These are phyloP conservation scores for Halictus rubicundus DNA, from an alignment of 1,140 invertebrate genomes.

Conservation along the genomic window DNA sequence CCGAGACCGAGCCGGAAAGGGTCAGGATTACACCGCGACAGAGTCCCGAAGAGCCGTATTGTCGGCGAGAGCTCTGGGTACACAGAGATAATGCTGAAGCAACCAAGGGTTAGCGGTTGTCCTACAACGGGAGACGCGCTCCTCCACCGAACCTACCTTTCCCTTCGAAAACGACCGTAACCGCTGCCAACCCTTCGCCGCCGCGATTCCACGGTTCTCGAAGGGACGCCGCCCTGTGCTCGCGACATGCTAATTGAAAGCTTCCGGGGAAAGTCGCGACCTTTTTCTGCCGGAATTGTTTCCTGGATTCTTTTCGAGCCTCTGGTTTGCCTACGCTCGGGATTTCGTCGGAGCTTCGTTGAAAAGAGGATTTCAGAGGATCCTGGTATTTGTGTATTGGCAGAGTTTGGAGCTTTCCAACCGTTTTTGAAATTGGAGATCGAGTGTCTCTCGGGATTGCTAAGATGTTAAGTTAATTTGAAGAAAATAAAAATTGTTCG, in stretches of 20 bases:
- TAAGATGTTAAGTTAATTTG: too few species aligned
- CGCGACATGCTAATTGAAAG: constrained; percentile 59
- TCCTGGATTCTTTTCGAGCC: background rate
- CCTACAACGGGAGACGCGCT: constrained; percentile 36
- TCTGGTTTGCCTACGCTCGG: background rate
- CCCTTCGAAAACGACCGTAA: too few species aligned
- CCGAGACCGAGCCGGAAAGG: background rate
- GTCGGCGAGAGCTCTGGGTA: constrained; percentile 55
- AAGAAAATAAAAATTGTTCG: too few species aligned
- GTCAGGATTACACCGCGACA: constrained; percentile 45
- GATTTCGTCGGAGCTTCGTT: too few species aligned
- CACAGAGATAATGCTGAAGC: constrained; percentile 61
- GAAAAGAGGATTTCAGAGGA: too few species aligned
- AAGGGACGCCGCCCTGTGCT: constrained; percentile 16
- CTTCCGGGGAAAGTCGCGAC: background rate
- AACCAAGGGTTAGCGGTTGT: constrained; percentile 35
- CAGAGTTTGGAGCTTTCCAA: too few species aligned
- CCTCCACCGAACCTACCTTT: background rate
- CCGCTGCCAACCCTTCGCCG: background rate
- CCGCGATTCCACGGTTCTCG: background rate
- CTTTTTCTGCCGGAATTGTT: too few species aligned
- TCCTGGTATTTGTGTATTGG: too few species aligned
- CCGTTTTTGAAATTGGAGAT: too few species aligned
- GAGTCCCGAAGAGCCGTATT: constrained; percentile 42
- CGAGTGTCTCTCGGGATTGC: too few species aligned